Percentiles rank a stretch among this genome's conserved stretches.
Evolutionary conservation across 1,140 invertebrate species (phyloP).

Genomic region (Ctenoplectra terminalis): DNA sequence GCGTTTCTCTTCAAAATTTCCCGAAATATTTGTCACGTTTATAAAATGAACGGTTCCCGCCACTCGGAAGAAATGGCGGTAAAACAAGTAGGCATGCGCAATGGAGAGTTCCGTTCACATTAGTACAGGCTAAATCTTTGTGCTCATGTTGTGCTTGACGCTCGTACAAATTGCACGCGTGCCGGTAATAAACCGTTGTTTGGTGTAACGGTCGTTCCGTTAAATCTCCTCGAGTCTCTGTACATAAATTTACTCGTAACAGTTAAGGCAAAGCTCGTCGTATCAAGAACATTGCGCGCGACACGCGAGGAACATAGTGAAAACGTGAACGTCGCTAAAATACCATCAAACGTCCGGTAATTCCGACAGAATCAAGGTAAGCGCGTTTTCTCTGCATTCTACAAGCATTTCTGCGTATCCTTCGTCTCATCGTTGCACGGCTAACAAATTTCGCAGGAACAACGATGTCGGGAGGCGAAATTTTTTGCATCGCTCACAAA

Average conservation of each 20-base stretch:
- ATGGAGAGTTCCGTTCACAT: constrained; percentile 36
- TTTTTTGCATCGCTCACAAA: background rate
- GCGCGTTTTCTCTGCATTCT: background rate
- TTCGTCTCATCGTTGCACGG: background rate
- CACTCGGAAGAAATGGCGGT: constrained; percentile 40
- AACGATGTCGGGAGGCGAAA: background rate
- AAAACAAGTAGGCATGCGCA: constrained; percentile 36
- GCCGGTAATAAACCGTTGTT: constrained; percentile 57
- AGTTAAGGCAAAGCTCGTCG: background rate
- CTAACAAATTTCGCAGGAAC: background rate
- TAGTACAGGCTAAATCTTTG: constrained; percentile 6
- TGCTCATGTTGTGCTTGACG: constrained; percentile 40
- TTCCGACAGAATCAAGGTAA: constrained; percentile 29
- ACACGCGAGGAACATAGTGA: background rate
- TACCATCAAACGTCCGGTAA: constrained; percentile 25
- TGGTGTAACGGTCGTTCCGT: constrained; percentile 47
- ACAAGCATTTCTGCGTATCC: no score
- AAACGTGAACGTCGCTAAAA: constrained; percentile 32
- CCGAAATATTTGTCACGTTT: background rate
- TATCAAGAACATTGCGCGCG: background rate
- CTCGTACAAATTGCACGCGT: constrained; percentile 44
- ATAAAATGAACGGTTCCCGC: constrained; percentile 28
- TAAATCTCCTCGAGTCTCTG: constrained; percentile 5
- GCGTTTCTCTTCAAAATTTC: no score
- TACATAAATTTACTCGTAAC: constrained; percentile 22